Conservation (phyloP, 2,888 invertebrate genomes). For the Lasioglossum figueresi region DNA sequence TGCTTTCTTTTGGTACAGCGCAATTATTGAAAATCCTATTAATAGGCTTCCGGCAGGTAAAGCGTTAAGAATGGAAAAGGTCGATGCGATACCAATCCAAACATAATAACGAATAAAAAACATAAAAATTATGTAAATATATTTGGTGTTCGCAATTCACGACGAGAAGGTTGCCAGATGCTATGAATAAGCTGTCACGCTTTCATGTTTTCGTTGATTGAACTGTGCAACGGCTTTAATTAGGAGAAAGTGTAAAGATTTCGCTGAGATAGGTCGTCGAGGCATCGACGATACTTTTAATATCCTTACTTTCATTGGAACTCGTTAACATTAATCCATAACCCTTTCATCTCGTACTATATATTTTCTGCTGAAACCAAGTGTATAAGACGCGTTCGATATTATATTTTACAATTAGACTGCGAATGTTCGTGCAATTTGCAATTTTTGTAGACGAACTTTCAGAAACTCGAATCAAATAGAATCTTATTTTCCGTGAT, state of each 20-base stretch:
- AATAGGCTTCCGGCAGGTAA: no score
- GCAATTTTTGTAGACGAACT: no score
- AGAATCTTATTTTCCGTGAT: no score
- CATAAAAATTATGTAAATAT: background rate
- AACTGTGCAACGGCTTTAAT: slow-evolving; percentile 39
- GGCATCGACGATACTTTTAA: slow-evolving; percentile 20
- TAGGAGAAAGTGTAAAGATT: slow-evolving; percentile 56
- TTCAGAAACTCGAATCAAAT: no score
- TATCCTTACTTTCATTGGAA: background rate
- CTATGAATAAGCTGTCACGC: slow-evolving; percentile 25
- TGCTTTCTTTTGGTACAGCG: no score
- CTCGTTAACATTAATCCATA: background rate
- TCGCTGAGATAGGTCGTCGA: slow-evolving; percentile 43
- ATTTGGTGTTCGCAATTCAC: background rate
- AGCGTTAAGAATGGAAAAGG: background rate
- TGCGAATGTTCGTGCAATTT: no score
- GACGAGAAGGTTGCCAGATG: background rate
- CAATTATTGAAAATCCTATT: no score
- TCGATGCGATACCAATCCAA: background rate
- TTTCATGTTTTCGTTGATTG: slow-evolving; percentile 34
- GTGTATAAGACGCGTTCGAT: background rate
- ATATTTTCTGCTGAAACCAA: background rate
- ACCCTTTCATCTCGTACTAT: background rate
- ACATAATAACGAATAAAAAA: background rate
- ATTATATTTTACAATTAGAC: background rate